Evolutionary conservation across 2,888 invertebrate species (phyloP), one percentile per base, ranked within the genome.

Genomic region (Cephus spinipes): DNA sequence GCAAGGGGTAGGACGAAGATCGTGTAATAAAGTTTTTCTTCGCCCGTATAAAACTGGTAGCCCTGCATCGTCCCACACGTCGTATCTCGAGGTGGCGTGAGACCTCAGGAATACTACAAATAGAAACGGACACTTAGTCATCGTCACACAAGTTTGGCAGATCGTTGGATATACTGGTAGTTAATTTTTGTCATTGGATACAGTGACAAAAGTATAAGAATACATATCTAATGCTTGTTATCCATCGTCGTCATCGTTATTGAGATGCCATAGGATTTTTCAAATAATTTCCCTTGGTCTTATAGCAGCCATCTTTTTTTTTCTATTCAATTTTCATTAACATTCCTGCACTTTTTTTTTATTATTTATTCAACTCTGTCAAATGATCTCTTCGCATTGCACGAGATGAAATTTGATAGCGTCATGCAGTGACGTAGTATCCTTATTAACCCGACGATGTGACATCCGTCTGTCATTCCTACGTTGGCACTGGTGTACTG

Each of bases 391-490:
- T 40, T 36, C 15, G 23, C 55, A 71, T 71, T 71, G 15, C 15
- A 30, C 31, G 31, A 33, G 33, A 81, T 82, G 84, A 87, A 68
- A 81, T 75, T 69, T 77, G 81, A 81, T 80, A 76, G 80, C 78
- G 74, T 74, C 74, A 74, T 33, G 80, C 80, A 77, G 82, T 88
- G 87, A 87, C 87, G 87, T 79, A 76, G 87, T 86, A 87, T 89
- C 89, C 89, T 89, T 87, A 89, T 89, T 89, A 89, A 87, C 84
- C 81, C 84, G 83, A 81, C 83, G 84, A 77, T 80, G 81, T 83
- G 80, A 85, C 85, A 88, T 88, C 87, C 88, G 86, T 84, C 81
- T 80, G 75, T 78, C 79, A 77, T 74, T 30, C 12, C 71, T n/a
- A 35, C 79, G 82, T 82, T 83, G 79, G 79, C 82, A 81, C 84